A percentile compares a stretch with the other conserved stretches of the same genome.
These are phyloP conservation scores for Myanophis thanlyinensis DNA, from an alignment of 2,113 vertebrate genomes.

Conservation along the genomic window DNA sequence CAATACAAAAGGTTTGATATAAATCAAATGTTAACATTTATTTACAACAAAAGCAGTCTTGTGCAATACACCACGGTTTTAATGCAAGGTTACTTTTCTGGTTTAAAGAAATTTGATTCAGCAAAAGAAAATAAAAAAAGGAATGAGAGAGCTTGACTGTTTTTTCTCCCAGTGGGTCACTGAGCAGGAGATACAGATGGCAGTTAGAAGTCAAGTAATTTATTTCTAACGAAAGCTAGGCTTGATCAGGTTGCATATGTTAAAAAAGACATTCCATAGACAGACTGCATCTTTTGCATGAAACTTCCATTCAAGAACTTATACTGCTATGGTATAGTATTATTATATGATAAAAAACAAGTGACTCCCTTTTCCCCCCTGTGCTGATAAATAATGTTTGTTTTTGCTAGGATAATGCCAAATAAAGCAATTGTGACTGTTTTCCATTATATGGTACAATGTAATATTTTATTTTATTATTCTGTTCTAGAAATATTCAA, in stretches of 20 bases:
- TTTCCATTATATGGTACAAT: neutral
- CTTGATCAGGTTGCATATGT: neutral
- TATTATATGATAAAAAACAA: neutral
- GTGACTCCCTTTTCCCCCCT: neutral
- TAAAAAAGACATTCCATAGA: neutral
- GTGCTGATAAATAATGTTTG: neutral
- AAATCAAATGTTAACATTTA: neutral
- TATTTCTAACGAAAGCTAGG: neutral
- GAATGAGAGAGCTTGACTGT: neutral
- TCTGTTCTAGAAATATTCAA: neutral
- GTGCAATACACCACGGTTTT: neutral
- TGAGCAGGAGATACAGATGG: neutral
- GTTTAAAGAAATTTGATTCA: neutral
- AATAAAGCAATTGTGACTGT: neutral
- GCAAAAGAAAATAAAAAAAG: neutral
- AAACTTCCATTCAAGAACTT: neutral
- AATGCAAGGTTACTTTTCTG: neutral
- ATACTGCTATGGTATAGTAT: neutral
- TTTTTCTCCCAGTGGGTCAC: neutral
- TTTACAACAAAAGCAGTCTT: neutral
- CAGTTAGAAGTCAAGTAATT: neutral
- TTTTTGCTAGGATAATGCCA: neutral
- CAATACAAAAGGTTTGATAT: constrained; percentile 86
- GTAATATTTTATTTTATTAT: neutral
- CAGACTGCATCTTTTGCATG: neutral